Conservation (phyloP, 2,797 vertebrate species). For the Aeoliscus strigatus region DNA sequence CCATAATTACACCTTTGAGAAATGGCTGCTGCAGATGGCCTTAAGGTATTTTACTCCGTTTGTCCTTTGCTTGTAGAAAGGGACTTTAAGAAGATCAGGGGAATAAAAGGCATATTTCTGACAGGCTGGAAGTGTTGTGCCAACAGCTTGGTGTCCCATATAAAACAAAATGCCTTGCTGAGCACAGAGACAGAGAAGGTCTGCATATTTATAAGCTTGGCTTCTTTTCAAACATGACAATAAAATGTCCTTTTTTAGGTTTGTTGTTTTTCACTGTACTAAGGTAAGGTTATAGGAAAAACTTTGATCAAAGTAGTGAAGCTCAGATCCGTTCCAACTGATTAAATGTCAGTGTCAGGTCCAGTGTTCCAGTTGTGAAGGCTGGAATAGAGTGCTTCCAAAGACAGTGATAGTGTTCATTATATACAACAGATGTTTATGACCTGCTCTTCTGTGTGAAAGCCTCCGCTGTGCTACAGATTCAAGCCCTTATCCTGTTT, state of each 20-base stretch:
- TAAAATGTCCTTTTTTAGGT: conserved; percentile 17
- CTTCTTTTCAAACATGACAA: conserved; percentile 27
- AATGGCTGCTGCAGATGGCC: conserved; percentile 11
- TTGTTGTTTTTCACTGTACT: conserved; percentile 1
- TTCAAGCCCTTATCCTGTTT: no score
- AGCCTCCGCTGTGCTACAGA: no score
- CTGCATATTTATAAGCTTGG: conserved; percentile 10
- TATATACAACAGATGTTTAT: no score
- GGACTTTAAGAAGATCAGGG: conserved; percentile 12
- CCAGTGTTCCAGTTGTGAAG: no score
- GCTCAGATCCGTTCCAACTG: no score
- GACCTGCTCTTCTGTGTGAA: no score
- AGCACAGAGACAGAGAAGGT: conserved; percentile 4
- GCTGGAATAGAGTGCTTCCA: no score
- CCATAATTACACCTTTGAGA: neutral
- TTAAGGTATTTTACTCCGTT: conserved; percentile 6
- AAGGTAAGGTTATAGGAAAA: no score
- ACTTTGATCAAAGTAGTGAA: no score
- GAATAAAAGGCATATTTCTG: conserved; percentile 27
- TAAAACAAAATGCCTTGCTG: conserved; percentile 21
- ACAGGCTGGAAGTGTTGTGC: conserved; percentile 15
- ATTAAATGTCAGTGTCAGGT: no score
- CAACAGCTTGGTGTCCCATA: conserved; percentile 10
- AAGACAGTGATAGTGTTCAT: no score
- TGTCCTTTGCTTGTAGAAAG: conserved; percentile 26